A percentile compares a stretch with the other conserved stretches of the same genome.
These are phyloP conservation scores for Triplophysa rosa DNA, from an alignment of 2,113 vertebrate species.

Conservation along the genomic window DNA sequence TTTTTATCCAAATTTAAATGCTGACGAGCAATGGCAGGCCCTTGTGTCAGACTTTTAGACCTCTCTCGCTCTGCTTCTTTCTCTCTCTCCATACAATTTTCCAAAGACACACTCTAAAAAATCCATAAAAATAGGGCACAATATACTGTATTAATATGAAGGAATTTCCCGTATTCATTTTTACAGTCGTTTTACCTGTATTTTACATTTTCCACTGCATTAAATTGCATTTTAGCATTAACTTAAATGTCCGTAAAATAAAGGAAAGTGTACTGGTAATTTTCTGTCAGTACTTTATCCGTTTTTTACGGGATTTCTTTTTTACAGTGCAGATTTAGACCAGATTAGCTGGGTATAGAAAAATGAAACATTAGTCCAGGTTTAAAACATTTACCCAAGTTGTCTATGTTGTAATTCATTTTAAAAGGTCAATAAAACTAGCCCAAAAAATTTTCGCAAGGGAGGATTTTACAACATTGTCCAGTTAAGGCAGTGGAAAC, in stretches of 20 bases:
- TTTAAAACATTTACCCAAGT: slow-evolving; percentile 35
- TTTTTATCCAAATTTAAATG: slow-evolving; percentile 54
- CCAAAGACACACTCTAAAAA: neutral
- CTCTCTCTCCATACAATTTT: slow-evolving; percentile 57
- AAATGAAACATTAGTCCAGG: slow-evolving; percentile 8
- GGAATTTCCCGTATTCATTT: no score
- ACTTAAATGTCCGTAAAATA: no score
- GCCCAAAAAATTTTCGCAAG: slow-evolving; percentile 41
- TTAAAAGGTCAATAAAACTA: slow-evolving; percentile 54
- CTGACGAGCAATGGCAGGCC: slow-evolving; percentile 36
- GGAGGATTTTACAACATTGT: slow-evolving; percentile 47
- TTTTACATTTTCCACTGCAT: no score
- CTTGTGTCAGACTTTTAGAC: slow-evolving; percentile 27
- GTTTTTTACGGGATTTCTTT: no score
- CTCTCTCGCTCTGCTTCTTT: slow-evolving; percentile 42
- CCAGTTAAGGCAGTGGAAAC: slow-evolving; percentile 43
- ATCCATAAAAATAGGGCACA: no score
- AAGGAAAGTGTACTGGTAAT: no score
- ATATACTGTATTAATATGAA: no score
- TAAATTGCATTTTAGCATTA: no score
- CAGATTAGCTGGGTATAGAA: neutral
- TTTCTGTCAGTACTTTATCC: no score
- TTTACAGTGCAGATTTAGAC: neutral
- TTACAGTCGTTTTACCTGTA: no score
- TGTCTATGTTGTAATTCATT: slow-evolving; percentile 46